These are phyloP conservation scores for Phoebastria nigripes DNA, from an alignment of 2,797 vertebrate species.

Conservation along the genomic window DNA sequence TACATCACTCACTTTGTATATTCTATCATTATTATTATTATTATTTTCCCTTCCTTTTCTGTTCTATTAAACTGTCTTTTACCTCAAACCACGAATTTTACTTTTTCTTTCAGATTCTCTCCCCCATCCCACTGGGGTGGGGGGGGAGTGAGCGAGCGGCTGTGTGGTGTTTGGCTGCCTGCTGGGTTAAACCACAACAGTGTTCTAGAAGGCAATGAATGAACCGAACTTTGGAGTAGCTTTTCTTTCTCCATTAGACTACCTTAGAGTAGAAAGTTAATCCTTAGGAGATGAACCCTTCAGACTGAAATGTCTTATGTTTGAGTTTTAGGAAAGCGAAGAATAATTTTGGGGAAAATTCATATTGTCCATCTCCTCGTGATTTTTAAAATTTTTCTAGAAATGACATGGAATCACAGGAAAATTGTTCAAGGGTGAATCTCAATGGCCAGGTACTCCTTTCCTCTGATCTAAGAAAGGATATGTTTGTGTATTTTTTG, in stretches of 20 bases:
- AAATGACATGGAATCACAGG: background rate
- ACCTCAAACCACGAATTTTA: no score
- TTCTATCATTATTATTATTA: no score
- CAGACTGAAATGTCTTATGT: background rate
- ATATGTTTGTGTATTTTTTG: fast-evolving
- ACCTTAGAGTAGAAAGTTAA: background rate
- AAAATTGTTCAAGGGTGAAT: background rate
- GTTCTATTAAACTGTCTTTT: no score
- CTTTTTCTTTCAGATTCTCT: no score
- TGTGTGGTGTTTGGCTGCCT: no score
- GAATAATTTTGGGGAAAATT: background rate
- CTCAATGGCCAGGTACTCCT: background rate
- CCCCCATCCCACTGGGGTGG: no score
- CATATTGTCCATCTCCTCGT: background rate
- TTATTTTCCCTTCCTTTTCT: no score
- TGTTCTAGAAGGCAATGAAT: background rate
- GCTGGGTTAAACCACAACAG: no score
- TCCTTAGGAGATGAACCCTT: background rate
- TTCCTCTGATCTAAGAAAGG: background rate
- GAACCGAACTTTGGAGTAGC: background rate
- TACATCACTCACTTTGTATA: no score
- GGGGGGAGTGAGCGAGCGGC: no score
- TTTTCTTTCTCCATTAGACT: background rate
- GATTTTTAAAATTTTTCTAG: no score
- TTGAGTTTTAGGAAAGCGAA: background rate